These are phyloP conservation scores for Tor tambroides DNA, from an alignment of 2,113 vertebrate genomes.

Conservation along the genomic window DNA sequence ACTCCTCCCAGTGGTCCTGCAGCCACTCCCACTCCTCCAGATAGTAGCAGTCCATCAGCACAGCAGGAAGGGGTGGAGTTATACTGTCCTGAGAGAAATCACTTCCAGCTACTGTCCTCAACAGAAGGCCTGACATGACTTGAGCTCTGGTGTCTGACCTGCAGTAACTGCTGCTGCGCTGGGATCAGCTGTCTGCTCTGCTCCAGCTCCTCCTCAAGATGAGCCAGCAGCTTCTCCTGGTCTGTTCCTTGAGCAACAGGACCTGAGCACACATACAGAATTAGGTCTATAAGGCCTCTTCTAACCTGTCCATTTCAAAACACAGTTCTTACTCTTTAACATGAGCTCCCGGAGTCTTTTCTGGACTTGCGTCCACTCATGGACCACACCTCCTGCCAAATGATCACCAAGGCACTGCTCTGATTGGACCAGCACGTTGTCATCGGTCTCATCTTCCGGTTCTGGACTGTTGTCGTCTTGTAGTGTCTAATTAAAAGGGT, in stretches of 20 bases:
- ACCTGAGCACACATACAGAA: conserved; percentile 53
- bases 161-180: conserved; percentile 75
- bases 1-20: conserved; percentile 64
- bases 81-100: conserved; percentile 66
- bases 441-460: conserved; percentile 29
- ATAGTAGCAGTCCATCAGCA: conserved; percentile 73
- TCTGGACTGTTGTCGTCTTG: conserved; percentile 23
- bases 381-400: conserved; percentile 71
- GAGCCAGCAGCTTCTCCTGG: conserved; percentile 77
- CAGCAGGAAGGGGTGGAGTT: conserved; percentile 50
- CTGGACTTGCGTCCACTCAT: conserved; percentile 74
- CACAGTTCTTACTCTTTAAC: conserved; percentile 60
- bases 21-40: conserved; percentile 81
- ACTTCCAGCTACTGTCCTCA: too few species aligned
- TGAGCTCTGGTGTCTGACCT: conserved; percentile 62
- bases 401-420: conserved; percentile 68
- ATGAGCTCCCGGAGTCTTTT: conserved; percentile 62
- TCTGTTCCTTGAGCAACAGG: conserved; percentile 65
- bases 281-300: neutral
- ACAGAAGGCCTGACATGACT: too few species aligned
- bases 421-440: conserved; percentile 63
- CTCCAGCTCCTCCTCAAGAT: conserved; percentile 72
- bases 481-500: conserved; percentile 52
- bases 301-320: neutral
- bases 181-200: conserved; percentile 73